These are phyloP conservation scores for Passer montanus DNA, from an alignment of 2,113 vertebrate genomes.

Conservation along the genomic window DNA sequence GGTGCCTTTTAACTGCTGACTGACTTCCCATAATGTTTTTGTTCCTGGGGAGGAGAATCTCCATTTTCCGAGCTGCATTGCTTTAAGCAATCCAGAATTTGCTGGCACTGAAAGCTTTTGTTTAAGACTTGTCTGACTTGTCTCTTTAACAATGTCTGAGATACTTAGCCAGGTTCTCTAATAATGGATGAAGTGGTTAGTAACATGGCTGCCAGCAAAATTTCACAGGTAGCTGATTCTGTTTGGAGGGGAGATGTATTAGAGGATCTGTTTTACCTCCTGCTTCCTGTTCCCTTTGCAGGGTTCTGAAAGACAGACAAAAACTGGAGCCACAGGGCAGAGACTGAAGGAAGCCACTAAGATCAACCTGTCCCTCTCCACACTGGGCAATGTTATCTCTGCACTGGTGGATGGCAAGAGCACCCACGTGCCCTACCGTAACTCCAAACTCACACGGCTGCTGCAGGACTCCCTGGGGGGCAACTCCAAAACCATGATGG, in stretches of 20 bases:
- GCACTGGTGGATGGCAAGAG: conserved; percentile 97
- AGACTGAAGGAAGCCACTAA: conserved; percentile 97
- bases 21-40: fast-evolving
- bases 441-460: conserved; percentile 95
- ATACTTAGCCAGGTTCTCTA: not conserved
- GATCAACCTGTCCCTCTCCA: conserved; percentile 97
- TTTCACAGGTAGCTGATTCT: not conserved
- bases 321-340: conserved; percentile 97
- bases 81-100: not conserved
- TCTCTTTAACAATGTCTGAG: not conserved
- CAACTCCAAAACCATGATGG: conserved; percentile 99
- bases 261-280: not conserved
- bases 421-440: conserved; percentile 97
- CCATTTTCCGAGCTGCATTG: not conserved
- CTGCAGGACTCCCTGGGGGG: conserved; percentile 97
- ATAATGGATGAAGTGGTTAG: not conserved
- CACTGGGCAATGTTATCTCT: conserved; percentile 98
- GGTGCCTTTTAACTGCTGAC: not conserved
- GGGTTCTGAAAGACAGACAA: conserved; percentile 97
- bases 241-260: not conserved
- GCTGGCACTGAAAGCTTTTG: not conserved
- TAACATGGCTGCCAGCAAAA: not conserved
- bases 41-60: not conserved
- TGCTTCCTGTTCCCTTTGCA: conserved; percentile 43
- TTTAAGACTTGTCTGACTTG: not conserved